Conservation (phyloP, 2,113 vertebrate species). For the Barbus barbus region DNA sequence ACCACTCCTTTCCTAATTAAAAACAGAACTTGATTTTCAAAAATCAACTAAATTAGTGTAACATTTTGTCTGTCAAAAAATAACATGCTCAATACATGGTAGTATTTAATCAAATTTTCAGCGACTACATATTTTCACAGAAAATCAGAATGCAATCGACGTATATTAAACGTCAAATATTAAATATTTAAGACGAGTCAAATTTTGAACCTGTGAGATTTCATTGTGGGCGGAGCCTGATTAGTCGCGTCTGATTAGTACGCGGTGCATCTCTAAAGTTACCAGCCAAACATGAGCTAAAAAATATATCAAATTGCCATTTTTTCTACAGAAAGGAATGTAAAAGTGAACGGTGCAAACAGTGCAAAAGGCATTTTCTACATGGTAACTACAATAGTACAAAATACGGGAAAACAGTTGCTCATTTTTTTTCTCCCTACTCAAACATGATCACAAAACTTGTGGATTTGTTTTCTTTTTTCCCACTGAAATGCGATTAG, state of each 20-base stretch:
- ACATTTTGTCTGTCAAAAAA: too few relatives aligned
- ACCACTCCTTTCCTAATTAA: too few relatives aligned
- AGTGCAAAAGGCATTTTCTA: slow-evolving; percentile 70
- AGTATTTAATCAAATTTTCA: too few relatives aligned
- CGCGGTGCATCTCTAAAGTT: not conserved
- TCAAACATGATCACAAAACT: slow-evolving; percentile 53
- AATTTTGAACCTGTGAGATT: not conserved
- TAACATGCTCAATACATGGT: too few relatives aligned
- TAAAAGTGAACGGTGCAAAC: slow-evolving; percentile 69
- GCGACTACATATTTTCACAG: too few relatives aligned
- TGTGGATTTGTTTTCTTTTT: slow-evolving; percentile 20
- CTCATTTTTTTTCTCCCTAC: slow-evolving; percentile 52
- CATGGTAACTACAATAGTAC: slow-evolving; percentile 65
- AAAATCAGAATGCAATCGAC: not conserved
- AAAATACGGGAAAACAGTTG: slow-evolving; percentile 57
- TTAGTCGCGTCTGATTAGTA: not conserved
- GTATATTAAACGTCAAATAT: not conserved
- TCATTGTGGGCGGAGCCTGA: not conserved
- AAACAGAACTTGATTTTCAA: too few relatives aligned
- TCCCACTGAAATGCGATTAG: slow-evolving; percentile 30
- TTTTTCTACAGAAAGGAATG: slow-evolving; percentile 63
- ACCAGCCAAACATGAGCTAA: slow-evolving; percentile 34
- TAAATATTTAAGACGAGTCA: not conserved
- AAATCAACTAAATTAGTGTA: too few relatives aligned
- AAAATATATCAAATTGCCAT: slow-evolving; percentile 51